Conservation (phyloP, 1,140 invertebrate genomes). For the Formica exsecta region DNA sequence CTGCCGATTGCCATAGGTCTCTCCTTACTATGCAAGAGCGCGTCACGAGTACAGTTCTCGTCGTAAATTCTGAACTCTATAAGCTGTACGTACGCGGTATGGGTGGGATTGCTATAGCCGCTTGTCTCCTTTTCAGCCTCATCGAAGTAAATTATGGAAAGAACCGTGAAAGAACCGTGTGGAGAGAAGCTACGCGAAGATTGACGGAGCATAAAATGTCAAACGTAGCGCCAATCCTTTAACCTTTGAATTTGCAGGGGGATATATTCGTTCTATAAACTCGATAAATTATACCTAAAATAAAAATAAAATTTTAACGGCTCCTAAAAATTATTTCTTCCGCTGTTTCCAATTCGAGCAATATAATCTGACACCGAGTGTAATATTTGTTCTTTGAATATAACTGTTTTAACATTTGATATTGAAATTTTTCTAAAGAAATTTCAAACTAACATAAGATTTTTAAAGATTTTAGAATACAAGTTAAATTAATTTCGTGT, state of each 20-base stretch:
- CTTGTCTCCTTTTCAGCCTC: conserved; percentile 34
- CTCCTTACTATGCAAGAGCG: conserved; percentile 31
- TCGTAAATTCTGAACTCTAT: conserved; percentile 65
- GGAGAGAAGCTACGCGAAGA: conserved; percentile 25
- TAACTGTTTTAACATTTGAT: background rate
- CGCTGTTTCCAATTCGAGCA: background rate
- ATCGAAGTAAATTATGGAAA: conserved; percentile 66
- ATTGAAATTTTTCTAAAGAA: background rate
- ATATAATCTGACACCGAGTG: background rate
- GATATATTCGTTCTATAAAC: conserved; percentile 23
- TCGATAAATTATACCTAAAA: conserved; percentile 16
- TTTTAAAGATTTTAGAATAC: background rate
- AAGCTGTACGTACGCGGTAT: conserved; percentile 57
- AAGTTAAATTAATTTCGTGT: background rate
- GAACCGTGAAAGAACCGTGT: conserved; percentile 34
- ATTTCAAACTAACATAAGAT: background rate
- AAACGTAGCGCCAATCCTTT: background rate
- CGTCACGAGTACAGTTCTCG: conserved; percentile 54
- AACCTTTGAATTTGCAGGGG: conserved; percentile 36
- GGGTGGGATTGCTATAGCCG: conserved; percentile 42
- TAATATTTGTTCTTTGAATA: background rate
- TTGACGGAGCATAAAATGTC: conserved; percentile 47
- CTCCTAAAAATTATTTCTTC: background rate
- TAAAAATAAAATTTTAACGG: background rate
- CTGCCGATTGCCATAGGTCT: conserved; percentile 7